These are phyloP conservation scores for Merops nubicus DNA, from an alignment of 2,113 vertebrate species.

Conservation along the genomic window DNA sequence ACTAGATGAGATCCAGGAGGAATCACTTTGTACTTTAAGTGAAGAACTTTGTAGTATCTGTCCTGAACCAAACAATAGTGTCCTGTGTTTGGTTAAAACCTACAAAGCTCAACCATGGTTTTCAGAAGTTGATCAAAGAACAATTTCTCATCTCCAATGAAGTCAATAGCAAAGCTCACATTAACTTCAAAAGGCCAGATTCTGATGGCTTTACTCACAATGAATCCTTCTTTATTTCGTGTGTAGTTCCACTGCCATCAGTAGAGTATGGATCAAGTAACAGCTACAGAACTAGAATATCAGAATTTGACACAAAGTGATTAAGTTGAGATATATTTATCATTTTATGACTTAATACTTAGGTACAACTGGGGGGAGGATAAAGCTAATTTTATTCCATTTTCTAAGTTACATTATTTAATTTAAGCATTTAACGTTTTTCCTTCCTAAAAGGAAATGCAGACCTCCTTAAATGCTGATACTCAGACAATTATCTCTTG, in stretches of 20 bases:
- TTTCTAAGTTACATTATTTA: slow-evolving; percentile 32
- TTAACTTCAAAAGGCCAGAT: slow-evolving; percentile 35
- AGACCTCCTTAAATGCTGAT: slow-evolving; percentile 5
- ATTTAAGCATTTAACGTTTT: slow-evolving; percentile 32
- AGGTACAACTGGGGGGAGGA: background rate
- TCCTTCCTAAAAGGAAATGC: slow-evolving; percentile 56
- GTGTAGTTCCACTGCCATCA: background rate
- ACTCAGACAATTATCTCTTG: slow-evolving; percentile 41
- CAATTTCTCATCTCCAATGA: background rate
- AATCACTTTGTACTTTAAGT: background rate
- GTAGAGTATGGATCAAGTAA: slow-evolving; percentile 17
- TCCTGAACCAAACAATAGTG: background rate
- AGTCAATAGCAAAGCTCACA: background rate
- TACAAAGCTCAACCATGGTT: background rate
- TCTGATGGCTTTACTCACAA: background rate
- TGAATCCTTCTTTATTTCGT: background rate
- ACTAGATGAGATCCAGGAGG: background rate
- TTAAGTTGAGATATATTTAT: slow-evolving; percentile 8
- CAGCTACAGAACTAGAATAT: background rate
- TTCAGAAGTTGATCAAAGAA: slow-evolving; percentile 16
- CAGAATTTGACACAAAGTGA: background rate
- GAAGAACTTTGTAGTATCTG: background rate
- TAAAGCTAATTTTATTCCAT: slow-evolving; percentile 13
- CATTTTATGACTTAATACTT: slow-evolving; percentile 13
- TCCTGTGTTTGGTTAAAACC: background rate